phyloP scores from a whole-genome alignment of 1,140 invertebrate species.

The Scaptomyza hsui region DNA sequence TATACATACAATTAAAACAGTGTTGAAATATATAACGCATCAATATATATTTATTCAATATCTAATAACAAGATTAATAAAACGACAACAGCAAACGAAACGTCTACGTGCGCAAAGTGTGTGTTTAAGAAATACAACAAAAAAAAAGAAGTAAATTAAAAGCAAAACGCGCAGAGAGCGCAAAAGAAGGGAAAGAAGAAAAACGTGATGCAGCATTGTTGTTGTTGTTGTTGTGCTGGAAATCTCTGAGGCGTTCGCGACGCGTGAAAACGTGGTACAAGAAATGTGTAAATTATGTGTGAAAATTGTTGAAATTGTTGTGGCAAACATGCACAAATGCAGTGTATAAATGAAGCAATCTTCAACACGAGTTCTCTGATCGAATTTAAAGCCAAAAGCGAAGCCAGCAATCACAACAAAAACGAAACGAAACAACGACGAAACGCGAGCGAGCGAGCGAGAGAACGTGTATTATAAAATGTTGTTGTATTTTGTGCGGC shows the following conservation, averaged over 20 bases:
- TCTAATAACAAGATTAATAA: too few relatives aligned
- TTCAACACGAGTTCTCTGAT: constrained; percentile 28
- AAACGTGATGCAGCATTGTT: constrained; percentile 59
- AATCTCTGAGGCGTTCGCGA: constrained; percentile 56
- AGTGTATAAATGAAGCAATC: constrained; percentile 37
- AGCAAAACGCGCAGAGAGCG: constrained; percentile 36
- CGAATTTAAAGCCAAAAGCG: constrained; percentile 41
- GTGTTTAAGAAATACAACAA: constrained; percentile 56
- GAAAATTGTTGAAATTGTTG: constrained; percentile 68
- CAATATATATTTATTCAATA: constrained; percentile 19
- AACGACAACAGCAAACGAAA: constrained; percentile 40
- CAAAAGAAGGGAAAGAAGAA: constrained; percentile 39
- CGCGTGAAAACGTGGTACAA: constrained; percentile 20
- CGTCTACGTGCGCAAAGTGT: constrained; percentile 69
- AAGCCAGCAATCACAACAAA: constrained; percentile 79
- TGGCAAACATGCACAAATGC: constrained; percentile 61
- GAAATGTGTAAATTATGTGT: constrained; percentile 71
- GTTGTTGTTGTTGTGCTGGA: constrained; percentile 21
- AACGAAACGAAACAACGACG: constrained; percentile 72
- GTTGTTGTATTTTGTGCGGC: constrained; percentile 37
- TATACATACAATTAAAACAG: constrained; percentile 15
- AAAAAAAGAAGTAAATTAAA: constrained; percentile 19
- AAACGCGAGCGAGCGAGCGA: constrained; percentile 25
- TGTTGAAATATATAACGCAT: constrained; percentile 6
- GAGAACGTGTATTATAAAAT: constrained; percentile 33